Conservation (phyloP, 2,797 vertebrate genomes). For the Sorex maritimensis region DNA sequence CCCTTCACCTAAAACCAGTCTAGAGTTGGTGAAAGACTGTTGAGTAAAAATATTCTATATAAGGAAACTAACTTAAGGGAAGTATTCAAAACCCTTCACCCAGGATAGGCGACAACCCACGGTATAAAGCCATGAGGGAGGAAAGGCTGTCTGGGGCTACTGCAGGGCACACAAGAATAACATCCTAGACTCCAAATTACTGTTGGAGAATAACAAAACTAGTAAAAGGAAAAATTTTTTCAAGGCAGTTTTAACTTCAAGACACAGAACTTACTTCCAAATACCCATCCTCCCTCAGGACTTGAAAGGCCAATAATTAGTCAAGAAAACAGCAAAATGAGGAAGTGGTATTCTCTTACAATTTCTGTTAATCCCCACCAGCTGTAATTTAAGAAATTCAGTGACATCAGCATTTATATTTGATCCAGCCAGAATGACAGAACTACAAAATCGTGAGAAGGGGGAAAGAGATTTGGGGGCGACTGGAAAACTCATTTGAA, state of each 20-base stretch:
- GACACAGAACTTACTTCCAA: constrained; percentile 73
- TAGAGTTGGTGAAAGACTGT: constrained; percentile 54
- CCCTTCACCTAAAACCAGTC: constrained; percentile 72
- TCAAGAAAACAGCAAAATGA: constrained; percentile 71
- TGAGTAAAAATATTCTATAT: constrained; percentile 81
- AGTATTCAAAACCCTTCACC: constrained; percentile 76
- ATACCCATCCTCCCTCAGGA: constrained; percentile 42
- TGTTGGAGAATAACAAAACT: constrained; percentile 57
- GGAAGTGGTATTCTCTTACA: constrained; percentile 78
- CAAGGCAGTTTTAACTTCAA: constrained; percentile 65
- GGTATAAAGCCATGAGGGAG: constrained; percentile 38
- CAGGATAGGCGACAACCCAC: constrained; percentile 46
- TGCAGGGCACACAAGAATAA: constrained; percentile 37
- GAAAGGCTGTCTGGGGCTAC: constrained; percentile 62
- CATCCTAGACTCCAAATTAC: constrained; percentile 30
- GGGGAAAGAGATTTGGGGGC: constrained; percentile 49
- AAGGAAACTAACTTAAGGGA: constrained; percentile 82
- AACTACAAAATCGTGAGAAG: constrained; percentile 65
- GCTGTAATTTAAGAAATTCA: constrained; percentile 83
- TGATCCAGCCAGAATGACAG: constrained; percentile 65
- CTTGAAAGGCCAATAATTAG: constrained; percentile 72
- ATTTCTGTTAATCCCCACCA: constrained; percentile 86
- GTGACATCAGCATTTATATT: constrained; percentile 75
- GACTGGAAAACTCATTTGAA: constrained; percentile 45
- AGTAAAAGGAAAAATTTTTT: constrained; percentile 55